phyloP scores from a whole-genome alignment of 2,113 vertebrate genomes.

The Nettapus auritus region DNA sequence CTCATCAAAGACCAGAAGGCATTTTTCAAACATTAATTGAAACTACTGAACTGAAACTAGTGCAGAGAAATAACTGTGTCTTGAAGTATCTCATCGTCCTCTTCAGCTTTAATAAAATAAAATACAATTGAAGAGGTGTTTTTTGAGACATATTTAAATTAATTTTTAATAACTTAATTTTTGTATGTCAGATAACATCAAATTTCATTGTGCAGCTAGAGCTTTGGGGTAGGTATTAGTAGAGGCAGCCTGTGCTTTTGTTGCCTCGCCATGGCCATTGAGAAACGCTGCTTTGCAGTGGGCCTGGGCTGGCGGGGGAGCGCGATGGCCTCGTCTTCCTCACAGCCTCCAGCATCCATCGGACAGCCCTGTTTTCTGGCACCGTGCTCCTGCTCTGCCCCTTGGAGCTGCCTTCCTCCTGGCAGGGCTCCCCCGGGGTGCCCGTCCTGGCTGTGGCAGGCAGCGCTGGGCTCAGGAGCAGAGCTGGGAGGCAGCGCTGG shows the following conservation, averaged over 20 bases:
- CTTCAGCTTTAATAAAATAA: not conserved
- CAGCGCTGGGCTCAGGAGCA: too few species aligned
- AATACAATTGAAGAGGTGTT: not conserved
- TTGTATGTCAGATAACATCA: not conserved
- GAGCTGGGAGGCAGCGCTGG: too few species aligned
- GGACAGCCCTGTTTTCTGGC: too few species aligned
- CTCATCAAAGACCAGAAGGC: not conserved
- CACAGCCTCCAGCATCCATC: too few species aligned
- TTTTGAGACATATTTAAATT: not conserved
- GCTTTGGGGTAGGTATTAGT: not conserved
- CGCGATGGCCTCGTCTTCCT: too few species aligned
- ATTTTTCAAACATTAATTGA: not conserved
- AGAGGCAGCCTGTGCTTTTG: not conserved
- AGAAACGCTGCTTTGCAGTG: not conserved
- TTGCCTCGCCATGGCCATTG: not conserved
- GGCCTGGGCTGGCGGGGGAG: not conserved
- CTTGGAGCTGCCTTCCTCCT: too few species aligned
- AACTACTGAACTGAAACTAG: not conserved
- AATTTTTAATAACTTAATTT: not conserved
- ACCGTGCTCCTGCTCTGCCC: too few species aligned
- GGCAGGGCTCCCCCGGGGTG: too few species aligned
- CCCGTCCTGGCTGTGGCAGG: too few species aligned
- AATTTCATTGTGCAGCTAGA: not conserved
- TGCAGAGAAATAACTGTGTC: not conserved
- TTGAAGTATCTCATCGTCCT: not conserved